Conservation (phyloP, 2,113 vertebrate species). For the Zootoca vivipara region DNA sequence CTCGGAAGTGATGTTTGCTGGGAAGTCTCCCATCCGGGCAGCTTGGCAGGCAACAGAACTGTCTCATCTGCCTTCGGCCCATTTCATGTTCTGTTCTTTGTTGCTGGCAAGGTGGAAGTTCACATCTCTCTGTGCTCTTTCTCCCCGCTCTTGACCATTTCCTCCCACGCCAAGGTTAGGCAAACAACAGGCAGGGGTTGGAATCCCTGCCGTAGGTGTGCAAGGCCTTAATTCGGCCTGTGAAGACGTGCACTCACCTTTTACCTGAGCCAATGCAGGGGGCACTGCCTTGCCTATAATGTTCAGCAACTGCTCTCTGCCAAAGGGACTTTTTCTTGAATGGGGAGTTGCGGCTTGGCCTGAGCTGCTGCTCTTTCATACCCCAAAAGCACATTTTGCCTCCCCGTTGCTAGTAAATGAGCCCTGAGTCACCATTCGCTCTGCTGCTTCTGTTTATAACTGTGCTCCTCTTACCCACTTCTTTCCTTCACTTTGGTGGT, state of each 20-base stretch:
- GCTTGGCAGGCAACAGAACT: neutral
- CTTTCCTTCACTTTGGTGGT: neutral
- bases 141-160: neutral
- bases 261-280: neutral
- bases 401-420: slow-evolving; percentile 15
- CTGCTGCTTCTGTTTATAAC: neutral
- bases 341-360: neutral
- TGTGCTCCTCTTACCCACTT: neutral
- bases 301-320: neutral
- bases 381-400: neutral
- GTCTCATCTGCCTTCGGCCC: neutral
- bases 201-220: neutral
- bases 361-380: neutral
- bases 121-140: neutral
- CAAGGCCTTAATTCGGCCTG: neutral
- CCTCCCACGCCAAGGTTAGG: neutral
- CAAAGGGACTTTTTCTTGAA: neutral
- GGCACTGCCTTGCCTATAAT: neutral
- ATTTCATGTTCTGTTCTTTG: neutral
- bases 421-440: slow-evolving; percentile 1
- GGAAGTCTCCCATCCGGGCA: neutral
- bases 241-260: neutral
- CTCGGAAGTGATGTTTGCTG: neutral
- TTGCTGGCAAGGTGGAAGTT: neutral
- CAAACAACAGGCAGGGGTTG: neutral